Evolutionary conservation across 2,797 vertebrate species (phyloP).

Genomic region (Pseudochaenichthys georgianus): DNA sequence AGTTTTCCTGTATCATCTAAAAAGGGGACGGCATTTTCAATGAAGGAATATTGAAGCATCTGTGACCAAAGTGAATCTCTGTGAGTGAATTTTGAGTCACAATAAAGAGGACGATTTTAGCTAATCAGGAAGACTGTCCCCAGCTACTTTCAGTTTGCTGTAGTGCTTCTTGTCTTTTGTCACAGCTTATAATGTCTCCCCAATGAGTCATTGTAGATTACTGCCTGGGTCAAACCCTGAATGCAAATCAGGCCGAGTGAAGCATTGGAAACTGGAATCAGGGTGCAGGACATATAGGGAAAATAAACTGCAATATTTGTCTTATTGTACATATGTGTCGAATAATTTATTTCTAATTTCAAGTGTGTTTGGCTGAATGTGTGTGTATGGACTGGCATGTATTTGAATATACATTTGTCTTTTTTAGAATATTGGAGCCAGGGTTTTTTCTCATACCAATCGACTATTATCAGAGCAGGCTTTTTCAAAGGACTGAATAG

Average conservation of each 20-base stretch:
- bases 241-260: constrained; percentile 76
- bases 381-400: too few relatives aligned
- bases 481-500: constrained; percentile 37
- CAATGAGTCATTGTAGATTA: constrained; percentile 81
- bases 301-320: constrained; percentile 9
- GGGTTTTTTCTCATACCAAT: not conserved
- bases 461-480: constrained; percentile 6
- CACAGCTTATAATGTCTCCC: constrained; percentile 79
- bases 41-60: constrained; percentile 30
- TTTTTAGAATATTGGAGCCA: not conserved
- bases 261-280: constrained; percentile 37
- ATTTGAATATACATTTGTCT: too few relatives aligned
- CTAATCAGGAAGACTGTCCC: constrained; percentile 62
- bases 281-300: constrained; percentile 25
- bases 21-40: constrained; percentile 11
- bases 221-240: constrained; percentile 74
- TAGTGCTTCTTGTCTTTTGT: constrained; percentile 77
- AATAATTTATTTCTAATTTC: not conserved
- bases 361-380: not conserved
- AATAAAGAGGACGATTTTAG: constrained; percentile 48
- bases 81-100: constrained; percentile 49
- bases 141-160: constrained; percentile 69
- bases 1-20: constrained; percentile 12
- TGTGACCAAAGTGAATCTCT: constrained; percentile 31
- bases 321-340: constrained; percentile 1